These are phyloP conservation scores for Parnassius mnemosyne DNA, from an alignment of 2,888 invertebrate genomes.

Conservation along the genomic window DNA sequence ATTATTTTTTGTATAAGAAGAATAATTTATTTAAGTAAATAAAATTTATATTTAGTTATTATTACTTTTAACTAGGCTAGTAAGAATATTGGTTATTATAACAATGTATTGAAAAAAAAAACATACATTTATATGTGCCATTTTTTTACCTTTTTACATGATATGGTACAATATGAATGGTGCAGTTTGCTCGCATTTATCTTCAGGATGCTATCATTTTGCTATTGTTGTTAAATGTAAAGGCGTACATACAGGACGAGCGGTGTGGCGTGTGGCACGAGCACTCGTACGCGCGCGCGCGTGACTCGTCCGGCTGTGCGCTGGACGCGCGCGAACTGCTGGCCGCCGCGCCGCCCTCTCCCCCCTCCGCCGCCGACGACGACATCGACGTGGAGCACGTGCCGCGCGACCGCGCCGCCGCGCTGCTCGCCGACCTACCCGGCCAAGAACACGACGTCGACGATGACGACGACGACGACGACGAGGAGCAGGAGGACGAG, in stretches of 20 bases:
- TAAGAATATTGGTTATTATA: too few relatives aligned
- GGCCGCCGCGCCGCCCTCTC: conserved; percentile 36
- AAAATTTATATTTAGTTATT: too few relatives aligned
- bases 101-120: too few relatives aligned
- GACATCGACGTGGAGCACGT: conserved; percentile 32
- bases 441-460: conserved; percentile 29
- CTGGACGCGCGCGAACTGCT: conserved; percentile 36
- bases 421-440: conserved; percentile 26
- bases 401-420: conserved; percentile 27
- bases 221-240: neutral
- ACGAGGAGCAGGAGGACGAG: conserved; percentile 40
- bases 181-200: neutral
- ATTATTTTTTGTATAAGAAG: too few relatives aligned
- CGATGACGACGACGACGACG: conserved; percentile 30
- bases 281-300: conserved; percentile 64
- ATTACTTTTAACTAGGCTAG: too few relatives aligned
- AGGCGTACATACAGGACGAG: conserved; percentile 29
- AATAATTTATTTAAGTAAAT: too few relatives aligned
- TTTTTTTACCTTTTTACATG: neutral
- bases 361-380: conserved; percentile 19
- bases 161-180: neutral
- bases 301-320: conserved; percentile 35
- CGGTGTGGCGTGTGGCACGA: conserved; percentile 59
- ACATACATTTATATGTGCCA: neutral
- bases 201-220: neutral